Conservation (phyloP, 2,113 vertebrate species). For the Picathartes gymnocephalus region DNA sequence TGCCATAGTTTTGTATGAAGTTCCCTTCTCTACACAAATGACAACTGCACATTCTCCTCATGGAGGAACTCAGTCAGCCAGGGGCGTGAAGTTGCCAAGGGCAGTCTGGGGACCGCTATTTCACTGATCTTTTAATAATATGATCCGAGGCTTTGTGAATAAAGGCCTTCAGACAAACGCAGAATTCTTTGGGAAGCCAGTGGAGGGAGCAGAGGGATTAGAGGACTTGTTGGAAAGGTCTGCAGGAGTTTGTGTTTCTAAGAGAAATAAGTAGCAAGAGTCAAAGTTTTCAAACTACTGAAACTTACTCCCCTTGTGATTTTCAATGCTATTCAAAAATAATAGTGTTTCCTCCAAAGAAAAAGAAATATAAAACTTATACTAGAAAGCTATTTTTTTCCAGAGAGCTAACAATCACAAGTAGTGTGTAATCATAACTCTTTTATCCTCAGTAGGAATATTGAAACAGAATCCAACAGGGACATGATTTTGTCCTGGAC, state of each 20-base stretch:
- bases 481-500: not conserved
- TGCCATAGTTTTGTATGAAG: not conserved
- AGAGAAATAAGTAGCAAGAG: not conserved
- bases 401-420: not conserved
- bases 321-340: not conserved
- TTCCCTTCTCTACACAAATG: not conserved
- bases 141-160: constrained; percentile 30
- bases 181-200: constrained; percentile 41
- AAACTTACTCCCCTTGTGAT: not conserved
- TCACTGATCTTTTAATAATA: constrained; percentile 52
- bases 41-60: not conserved
- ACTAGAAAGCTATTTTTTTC: not conserved
- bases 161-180: constrained; percentile 14
- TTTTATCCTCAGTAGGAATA: not conserved
- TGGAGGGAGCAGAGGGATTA: constrained; percentile 52
- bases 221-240: constrained; percentile 26
- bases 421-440: not conserved
- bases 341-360: not conserved
- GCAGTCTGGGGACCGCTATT: not conserved
- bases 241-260: not conserved
- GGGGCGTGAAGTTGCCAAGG: constrained; percentile 1
- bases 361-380: not conserved
- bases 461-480: not conserved
- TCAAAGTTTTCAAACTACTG: constrained; percentile 9
- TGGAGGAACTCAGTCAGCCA: not conserved